Conservation (phyloP, 2,113 vertebrate species). For the Pygoscelis adeliae region DNA sequence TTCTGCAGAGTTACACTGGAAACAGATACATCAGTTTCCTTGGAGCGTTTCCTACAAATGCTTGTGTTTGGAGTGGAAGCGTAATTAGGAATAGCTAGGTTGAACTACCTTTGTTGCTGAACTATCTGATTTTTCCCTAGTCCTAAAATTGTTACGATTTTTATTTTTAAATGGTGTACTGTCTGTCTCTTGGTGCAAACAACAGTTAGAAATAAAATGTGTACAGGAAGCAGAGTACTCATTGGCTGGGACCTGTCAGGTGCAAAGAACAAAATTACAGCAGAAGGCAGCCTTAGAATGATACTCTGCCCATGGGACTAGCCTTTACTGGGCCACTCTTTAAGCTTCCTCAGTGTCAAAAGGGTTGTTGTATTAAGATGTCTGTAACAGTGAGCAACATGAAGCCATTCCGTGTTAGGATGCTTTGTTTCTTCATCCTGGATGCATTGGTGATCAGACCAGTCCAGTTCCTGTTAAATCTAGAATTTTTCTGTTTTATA, state of each 20-base stretch:
- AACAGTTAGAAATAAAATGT: background rate
- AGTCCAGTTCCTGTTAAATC: background rate
- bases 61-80: background rate
- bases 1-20: background rate
- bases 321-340: background rate
- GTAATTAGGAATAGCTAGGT: background rate
- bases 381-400: rapidly evolving
- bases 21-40: background rate
- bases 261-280: background rate
- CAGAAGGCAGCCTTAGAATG: background rate
- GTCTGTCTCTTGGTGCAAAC: background rate
- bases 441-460: background rate
- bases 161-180: background rate
- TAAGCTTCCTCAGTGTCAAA: background rate
- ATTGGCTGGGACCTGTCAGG: background rate
- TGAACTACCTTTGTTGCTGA: background rate
- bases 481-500: background rate
- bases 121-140: background rate
- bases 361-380: background rate
- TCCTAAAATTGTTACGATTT: background rate
- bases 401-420: rapidly evolving
- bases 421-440: background rate
- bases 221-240: background rate
- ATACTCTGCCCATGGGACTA: background rate
- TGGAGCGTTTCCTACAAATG: background rate